Percentiles rank a stretch among this genome's conserved stretches.
Conservation (phyloP, 2,888 invertebrate genomes). For the Pocota personata region DNA sequence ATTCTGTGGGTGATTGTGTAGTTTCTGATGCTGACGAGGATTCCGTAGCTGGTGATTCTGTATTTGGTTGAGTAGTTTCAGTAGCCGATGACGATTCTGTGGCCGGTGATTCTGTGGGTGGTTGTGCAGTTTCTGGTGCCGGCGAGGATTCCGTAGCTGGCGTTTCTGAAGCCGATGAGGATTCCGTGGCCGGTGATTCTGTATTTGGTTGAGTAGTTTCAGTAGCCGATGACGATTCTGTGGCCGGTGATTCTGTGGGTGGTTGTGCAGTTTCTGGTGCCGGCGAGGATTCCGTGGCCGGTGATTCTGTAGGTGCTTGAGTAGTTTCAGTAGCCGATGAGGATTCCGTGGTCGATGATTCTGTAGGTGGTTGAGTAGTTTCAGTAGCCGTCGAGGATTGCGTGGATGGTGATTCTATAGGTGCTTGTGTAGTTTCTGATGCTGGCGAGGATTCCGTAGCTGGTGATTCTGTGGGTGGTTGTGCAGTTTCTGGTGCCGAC, state of each 20-base stretch:
- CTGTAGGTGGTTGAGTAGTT: not conserved
- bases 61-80: no score
- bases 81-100: not conserved
- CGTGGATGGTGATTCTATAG: not conserved
- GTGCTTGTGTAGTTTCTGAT: no score
- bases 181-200: not conserved
- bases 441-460: not conserved
- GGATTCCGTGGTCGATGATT: no score
- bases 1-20: not conserved
- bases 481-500: no score
- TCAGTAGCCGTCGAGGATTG: not conserved
- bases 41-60: not conserved
- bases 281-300: no score
- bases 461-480: not conserved
- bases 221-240: no score
- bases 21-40: not conserved
- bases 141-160: no score
- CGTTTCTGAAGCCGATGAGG: not conserved
- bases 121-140: not conserved
- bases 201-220: no score
- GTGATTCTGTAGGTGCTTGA: no score
- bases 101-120: not conserved
- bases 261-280: no score
- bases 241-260: no score
- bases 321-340: no score